Percentiles rank a stretch among this genome's conserved stretches.
Conservation (phyloP, 2,113 vertebrate species). For the Aspidoscelis tigris region DNA sequence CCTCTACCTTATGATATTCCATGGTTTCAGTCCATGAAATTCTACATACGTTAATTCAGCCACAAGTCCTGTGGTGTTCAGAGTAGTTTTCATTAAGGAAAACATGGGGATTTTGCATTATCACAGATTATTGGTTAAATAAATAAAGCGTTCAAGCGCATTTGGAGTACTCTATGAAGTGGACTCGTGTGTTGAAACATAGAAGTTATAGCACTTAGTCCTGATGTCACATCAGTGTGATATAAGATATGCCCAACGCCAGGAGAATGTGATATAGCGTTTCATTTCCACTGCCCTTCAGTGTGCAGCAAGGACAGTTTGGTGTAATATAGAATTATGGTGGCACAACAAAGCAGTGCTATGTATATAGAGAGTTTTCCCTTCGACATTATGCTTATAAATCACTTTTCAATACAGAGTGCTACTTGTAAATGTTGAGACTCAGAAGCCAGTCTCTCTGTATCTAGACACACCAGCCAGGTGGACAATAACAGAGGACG, state of each 20-base stretch:
- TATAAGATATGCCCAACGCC: conserved; percentile 41
- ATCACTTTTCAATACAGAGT: conserved; percentile 66
- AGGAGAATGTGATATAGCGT: conserved; percentile 50
- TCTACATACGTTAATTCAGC: not conserved
- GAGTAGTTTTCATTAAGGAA: too few species aligned
- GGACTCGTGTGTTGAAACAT: not conserved
- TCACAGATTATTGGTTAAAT: too few species aligned
- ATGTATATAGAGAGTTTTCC: conserved; percentile 42
- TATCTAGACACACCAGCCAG: conserved; percentile 52
- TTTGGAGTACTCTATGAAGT: rapidly evolving
- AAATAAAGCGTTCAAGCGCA: rapidly evolving
- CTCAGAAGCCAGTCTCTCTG: conserved; percentile 38
- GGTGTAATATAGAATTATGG: conserved; percentile 41
- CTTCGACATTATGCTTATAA: conserved; percentile 54
- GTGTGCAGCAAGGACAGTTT: conserved; percentile 61
- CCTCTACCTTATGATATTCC: not conserved
- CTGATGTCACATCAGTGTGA: conserved; percentile 21
- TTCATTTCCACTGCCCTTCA: conserved; percentile 67
- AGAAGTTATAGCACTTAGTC: not conserved
- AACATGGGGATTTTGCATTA: not conserved
- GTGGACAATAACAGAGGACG: not conserved
- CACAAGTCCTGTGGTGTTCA: not conserved
- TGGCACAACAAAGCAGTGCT: conserved; percentile 38
- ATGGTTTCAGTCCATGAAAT: too few species aligned
- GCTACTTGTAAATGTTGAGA: conserved; percentile 57